phyloP scores from a whole-genome alignment of 1,140 invertebrate species.

The Polypedilum pembai region DNA sequence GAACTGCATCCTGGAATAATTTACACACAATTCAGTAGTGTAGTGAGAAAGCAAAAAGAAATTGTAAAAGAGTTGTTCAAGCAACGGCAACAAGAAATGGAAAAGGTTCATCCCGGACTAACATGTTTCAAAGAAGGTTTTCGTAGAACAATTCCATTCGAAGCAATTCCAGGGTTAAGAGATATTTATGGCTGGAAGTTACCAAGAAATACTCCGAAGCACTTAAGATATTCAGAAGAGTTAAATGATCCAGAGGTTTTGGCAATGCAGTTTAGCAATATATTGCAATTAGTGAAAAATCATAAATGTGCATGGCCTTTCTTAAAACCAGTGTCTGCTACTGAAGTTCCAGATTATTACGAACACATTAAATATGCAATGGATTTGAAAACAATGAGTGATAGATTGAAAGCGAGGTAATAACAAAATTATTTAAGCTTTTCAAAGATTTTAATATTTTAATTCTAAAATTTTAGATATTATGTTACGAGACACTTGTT shows the following conservation, averaged over 20 bases:
- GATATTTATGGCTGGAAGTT: slow-evolving; percentile 66
- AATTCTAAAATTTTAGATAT: slow-evolving; percentile 53
- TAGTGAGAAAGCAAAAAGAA: slow-evolving; percentile 89
- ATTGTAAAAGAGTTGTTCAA: slow-evolving; percentile 86
- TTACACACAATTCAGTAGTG: slow-evolving; percentile 87
- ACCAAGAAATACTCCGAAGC: slow-evolving; percentile 53
- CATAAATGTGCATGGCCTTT: slow-evolving; percentile 91
- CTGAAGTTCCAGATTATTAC: slow-evolving; percentile 93
- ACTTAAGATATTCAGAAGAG: slow-evolving; percentile 56
- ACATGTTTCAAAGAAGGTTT: slow-evolving; percentile 87
- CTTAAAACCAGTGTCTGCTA: slow-evolving; percentile 81
- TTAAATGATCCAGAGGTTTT: slow-evolving; percentile 65
- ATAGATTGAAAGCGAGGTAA: slow-evolving; percentile 52
- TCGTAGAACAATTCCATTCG: slow-evolving; percentile 71
- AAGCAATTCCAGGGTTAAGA: slow-evolving; percentile 70
- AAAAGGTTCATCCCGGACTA: slow-evolving; percentile 80
- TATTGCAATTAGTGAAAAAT: slow-evolving; percentile 68
- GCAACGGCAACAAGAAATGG: slow-evolving; percentile 70
- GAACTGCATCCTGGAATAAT: slow-evolving; percentile 87
- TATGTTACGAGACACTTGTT: slow-evolving; percentile 83
- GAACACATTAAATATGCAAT: slow-evolving; percentile 98
- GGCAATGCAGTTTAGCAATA: slow-evolving; percentile 61
- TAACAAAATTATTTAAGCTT: not conserved
- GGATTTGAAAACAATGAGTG: slow-evolving; percentile 84
- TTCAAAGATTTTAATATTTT: not conserved